Conservation (phyloP, 1,140 invertebrate species). For the Anadara kagoshimensis region DNA sequence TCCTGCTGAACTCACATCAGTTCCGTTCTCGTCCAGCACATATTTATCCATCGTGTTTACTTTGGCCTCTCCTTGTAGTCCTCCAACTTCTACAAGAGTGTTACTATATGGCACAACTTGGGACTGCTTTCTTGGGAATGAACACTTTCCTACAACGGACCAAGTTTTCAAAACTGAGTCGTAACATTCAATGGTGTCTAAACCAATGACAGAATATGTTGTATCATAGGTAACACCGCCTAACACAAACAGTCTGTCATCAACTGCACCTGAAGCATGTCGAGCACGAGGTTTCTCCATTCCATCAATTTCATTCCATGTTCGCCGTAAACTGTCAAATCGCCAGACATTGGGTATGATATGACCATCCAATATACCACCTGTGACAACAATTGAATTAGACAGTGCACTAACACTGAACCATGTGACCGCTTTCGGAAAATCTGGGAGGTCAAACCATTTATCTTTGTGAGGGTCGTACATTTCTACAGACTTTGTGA, state of each 20-base stretch:
- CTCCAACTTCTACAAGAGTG: constrained; percentile 69
- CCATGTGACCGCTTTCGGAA: constrained; percentile 63
- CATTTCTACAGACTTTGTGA: constrained; percentile 65
- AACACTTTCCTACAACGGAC: constrained; percentile 62
- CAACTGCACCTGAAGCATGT: constrained; percentile 64
- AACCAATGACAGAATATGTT: constrained; percentile 51
- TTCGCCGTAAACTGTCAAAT: constrained; percentile 63
- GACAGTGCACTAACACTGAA: constrained; percentile 62
- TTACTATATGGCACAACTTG: constrained; percentile 63
- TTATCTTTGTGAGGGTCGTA: constrained; percentile 68
- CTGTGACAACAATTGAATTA: constrained; percentile 69
- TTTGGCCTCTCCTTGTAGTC: constrained; percentile 60
- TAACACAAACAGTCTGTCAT: constrained; percentile 66
- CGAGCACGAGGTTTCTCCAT: constrained; percentile 66
- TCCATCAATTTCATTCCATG: constrained; percentile 58
- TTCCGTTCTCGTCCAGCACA: constrained; percentile 47
- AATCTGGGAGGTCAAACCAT: constrained; percentile 64
- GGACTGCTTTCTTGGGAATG: constrained; percentile 66
- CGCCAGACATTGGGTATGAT: constrained; percentile 67
- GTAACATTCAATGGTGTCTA: constrained; percentile 69
- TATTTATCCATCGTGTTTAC: constrained; percentile 71
- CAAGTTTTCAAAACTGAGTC: constrained; percentile 61
- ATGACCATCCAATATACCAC: constrained; percentile 67
- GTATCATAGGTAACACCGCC: constrained; percentile 65
- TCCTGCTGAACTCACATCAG: constrained; percentile 55